Evolutionary conservation across 1,140 invertebrate species (phyloP), one percentile per base, ranked within the genome.

Genomic region (Tetraneura akinire): DNA sequence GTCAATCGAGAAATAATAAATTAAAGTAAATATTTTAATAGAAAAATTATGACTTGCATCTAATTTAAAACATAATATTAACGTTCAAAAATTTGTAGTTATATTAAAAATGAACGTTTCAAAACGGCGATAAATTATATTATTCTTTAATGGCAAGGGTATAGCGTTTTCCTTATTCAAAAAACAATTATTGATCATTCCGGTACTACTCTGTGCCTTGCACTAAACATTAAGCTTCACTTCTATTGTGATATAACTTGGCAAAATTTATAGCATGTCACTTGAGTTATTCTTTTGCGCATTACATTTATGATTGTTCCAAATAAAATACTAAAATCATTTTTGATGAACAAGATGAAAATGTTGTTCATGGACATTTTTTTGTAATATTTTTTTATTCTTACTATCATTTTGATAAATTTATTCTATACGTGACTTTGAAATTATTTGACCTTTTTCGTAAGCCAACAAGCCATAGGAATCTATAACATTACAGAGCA

Each of bases 201-300:
- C 71, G 6, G 71, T 76, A 14, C 71, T 76, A 76, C 71, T 57
- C 32, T 57, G 71, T 76, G 9, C 71, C 71, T 57, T 55, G 71
- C 16, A 76, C 70, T 55, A n/a, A 51, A 29, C 9, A 29, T 29
- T 51, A 71, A 26, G 45, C 37, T 23, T 23, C 21, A 16, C 18
- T 37, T 11, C 21, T 21, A 23, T 45, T 47, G 21, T 68, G 21
- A 47, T 6, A 0, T 23, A 47, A 29, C 32, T 66, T 42, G 62
- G 66, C 13, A 47, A 47, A 68, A 68, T 37, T 37, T 68, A 47
- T 47, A 68, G 42, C 66, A 18, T 47, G 66, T 68, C 42, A 68
- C 21, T 68, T 68, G 42, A 47, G 47, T 47, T 68, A 68, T 45
- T 47, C 42, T 68, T 66, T 13, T 68, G 23, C 21, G 14, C 21